These are phyloP conservation scores for Plagiodera versicolora DNA, from an alignment of 2,888 invertebrate genomes.

Conservation along the genomic window DNA sequence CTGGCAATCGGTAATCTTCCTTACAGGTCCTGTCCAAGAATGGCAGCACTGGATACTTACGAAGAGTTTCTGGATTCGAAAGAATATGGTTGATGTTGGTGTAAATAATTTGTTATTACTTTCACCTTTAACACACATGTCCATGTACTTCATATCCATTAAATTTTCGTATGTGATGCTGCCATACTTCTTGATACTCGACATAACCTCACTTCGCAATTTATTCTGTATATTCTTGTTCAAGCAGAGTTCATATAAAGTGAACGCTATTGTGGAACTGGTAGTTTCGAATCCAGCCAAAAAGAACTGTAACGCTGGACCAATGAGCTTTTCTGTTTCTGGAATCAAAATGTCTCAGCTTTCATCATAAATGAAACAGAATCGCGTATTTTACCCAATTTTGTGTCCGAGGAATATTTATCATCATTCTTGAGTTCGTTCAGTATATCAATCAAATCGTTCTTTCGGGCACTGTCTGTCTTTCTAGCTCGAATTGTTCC, in stretches of 20 bases:
- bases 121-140: conserved; percentile 19
- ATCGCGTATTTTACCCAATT: too few relatives aligned
- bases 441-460: conserved; percentile 60
- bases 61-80: conserved; percentile 20
- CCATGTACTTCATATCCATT: conserved; percentile 52
- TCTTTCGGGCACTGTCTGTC: conserved; percentile 47
- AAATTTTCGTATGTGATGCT: conserved; percentile 57
- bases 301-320: conserved; percentile 54
- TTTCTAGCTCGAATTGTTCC: conserved; percentile 39
- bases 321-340: conserved; percentile 16
- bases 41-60: conserved; percentile 23
- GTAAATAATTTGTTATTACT: neutral
- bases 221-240: conserved; percentile 58
- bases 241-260: conserved; percentile 59
- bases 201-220: conserved; percentile 56
- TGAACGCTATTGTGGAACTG: conserved; percentile 60
- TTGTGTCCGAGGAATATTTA: neutral
- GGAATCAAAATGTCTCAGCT: too few relatives aligned
- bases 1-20: conserved; percentile 42
- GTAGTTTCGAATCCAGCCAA: conserved; percentile 66
- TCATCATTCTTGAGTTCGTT: conserved; percentile 19
- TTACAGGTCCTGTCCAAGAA: conserved; percentile 33
- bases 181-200: conserved; percentile 51
- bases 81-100: neutral
- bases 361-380: too few relatives aligned